These are phyloP conservation scores for Theocolax elegans DNA, from an alignment of 1,140 invertebrate genomes.

Conservation along the genomic window DNA sequence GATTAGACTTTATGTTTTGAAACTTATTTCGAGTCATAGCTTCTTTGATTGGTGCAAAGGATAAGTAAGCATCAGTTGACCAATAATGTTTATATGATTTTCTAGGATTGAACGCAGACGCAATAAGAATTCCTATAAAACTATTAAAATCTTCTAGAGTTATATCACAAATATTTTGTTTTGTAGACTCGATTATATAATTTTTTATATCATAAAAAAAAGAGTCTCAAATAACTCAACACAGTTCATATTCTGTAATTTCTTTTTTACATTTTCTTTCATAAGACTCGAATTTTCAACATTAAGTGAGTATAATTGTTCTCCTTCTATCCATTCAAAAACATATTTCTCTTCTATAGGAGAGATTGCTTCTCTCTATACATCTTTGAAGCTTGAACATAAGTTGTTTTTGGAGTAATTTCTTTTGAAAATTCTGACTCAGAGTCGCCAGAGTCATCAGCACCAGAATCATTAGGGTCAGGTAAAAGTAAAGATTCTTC, in stretches of 20 bases:
- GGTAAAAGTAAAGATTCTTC: background rate
- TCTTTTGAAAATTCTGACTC: background rate
- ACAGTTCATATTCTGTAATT: background rate
- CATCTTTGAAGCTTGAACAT: background rate
- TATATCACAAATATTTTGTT: too few relatives aligned
- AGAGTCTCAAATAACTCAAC: background rate
- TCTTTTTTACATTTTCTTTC: too few relatives aligned
- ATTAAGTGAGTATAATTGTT: background rate
- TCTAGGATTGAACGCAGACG: conserved; percentile 31
- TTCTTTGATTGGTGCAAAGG: conserved; percentile 11
- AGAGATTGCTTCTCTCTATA: conserved; percentile 21
- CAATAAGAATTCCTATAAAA: conserved; percentile 32
- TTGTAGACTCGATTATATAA: conserved; percentile 25
- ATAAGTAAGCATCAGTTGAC: conserved; percentile 30
- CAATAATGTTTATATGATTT: conserved; percentile 30
- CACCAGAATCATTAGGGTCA: background rate
- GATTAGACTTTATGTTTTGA: conserved; percentile 3
- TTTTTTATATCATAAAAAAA: conserved; percentile 25
- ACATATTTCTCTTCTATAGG: too few relatives aligned
- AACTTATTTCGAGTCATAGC: conserved; percentile 3
- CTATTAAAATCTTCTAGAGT: conserved; percentile 15
- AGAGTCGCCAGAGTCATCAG: too few relatives aligned
- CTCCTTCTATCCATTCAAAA: conserved; percentile 25
- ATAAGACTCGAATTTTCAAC: conserved; percentile 3
- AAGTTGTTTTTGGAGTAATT: background rate